These are phyloP conservation scores for Patella vulgata DNA, from an alignment of 1,140 invertebrate species.

Conservation along the genomic window DNA sequence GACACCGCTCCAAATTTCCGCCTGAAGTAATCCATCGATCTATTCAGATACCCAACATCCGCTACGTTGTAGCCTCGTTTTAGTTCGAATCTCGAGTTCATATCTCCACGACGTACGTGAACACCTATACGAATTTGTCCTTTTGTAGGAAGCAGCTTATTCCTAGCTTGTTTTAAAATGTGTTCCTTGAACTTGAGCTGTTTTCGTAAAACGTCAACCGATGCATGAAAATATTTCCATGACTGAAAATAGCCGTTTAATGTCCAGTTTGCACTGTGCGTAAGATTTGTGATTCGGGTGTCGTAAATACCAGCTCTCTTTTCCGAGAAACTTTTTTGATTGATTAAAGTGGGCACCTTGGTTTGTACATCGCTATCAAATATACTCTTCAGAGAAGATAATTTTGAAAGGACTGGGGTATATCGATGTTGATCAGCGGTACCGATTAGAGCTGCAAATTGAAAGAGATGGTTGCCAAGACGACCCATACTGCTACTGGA, in stretches of 20 bases:
- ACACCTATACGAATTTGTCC: constrained; percentile 18
- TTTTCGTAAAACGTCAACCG: constrained; percentile 22
- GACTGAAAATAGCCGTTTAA: constrained; percentile 45
- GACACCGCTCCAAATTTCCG: constrained; percentile 6
- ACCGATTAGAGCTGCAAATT: too few relatives aligned
- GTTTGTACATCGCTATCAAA: too few relatives aligned
- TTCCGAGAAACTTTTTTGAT: neutral
- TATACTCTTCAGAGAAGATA: too few relatives aligned
- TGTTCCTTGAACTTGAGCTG: constrained; percentile 39
- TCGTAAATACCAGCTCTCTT: constrained; percentile 5
- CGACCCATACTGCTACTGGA: too few relatives aligned
- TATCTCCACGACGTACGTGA: constrained; percentile 39
- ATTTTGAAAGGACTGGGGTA: too few relatives aligned
- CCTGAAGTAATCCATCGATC: constrained; percentile 27
- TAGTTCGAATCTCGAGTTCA: constrained; percentile 16
- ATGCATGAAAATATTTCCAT: constrained; percentile 51
- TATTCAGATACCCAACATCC: constrained; percentile 11
- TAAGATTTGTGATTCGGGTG: neutral
- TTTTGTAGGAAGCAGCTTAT: constrained; percentile 9
- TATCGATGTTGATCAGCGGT: too few relatives aligned
- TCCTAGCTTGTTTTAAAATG: constrained; percentile 11
- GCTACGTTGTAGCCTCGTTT: constrained; percentile 31
- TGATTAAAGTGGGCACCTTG: too few relatives aligned
- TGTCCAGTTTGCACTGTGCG: constrained; percentile 2
- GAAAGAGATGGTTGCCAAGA: too few relatives aligned